phyloP scores from a whole-genome alignment of 1,140 invertebrate genomes.

The Argopecten irradians region DNA sequence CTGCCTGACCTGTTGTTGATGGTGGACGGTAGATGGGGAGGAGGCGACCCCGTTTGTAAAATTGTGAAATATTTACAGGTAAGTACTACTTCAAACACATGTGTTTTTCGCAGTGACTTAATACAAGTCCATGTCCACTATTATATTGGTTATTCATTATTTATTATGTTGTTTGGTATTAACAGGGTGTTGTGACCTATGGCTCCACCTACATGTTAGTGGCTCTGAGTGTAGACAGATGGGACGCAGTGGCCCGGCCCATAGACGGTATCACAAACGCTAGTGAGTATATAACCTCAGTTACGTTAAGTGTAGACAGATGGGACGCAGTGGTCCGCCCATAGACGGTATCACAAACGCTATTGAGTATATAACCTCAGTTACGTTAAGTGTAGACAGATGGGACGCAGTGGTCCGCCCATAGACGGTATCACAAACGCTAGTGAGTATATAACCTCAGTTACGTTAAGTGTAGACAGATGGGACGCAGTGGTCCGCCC shows the following conservation, averaged over 20 bases:
- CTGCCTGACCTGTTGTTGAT: constrained; percentile 67
- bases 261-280: constrained; percentile 81
- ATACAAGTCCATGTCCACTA: not conserved
- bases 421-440: too few species aligned
- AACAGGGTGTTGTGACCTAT: constrained; percentile 82
- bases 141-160: not conserved
- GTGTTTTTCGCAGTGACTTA: not conserved
- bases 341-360: too few species aligned
- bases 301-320: too few species aligned
- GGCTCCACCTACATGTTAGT: constrained; percentile 96
- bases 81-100: not conserved
- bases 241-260: constrained; percentile 92
- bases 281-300: not conserved
- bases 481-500: constrained; percentile 89
- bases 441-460: too few species aligned
- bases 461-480: too few species aligned
- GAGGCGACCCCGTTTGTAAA: constrained; percentile 70
- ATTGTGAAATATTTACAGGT: constrained; percentile 69
- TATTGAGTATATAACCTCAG: too few species aligned
- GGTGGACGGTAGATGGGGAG: constrained; percentile 66
- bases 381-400: too few species aligned
- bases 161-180: constrained; percentile 30
- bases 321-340: too few species aligned
- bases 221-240: constrained; percentile 95
- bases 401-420: too few species aligned